Evolutionary conservation across 1,140 invertebrate species (phyloP).

Genomic region (Protaetia brevitarsis): DNA sequence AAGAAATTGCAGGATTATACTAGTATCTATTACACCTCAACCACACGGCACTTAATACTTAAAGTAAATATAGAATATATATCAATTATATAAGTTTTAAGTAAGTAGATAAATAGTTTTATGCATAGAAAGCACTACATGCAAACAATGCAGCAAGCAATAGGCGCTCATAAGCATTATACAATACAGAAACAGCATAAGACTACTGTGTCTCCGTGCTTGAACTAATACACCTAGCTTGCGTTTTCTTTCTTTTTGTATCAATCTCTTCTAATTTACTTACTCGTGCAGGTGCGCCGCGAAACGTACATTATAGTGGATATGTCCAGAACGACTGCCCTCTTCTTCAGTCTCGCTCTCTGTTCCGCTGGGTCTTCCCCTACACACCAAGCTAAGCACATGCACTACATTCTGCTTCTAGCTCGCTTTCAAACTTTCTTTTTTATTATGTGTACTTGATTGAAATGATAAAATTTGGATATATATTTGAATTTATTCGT

Average conservation of each 20-base stretch:
- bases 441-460: neutral
- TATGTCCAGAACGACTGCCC: conserved; percentile 41
- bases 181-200: conserved; percentile 1
- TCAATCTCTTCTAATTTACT: conserved; percentile 50
- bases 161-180: neutral
- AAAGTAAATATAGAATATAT: too few species aligned
- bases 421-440: conserved; percentile 8
- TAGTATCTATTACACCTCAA: too few species aligned
- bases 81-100: too few species aligned
- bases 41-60: too few species aligned
- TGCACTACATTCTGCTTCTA: conserved; percentile 43
- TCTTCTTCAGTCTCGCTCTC: conserved; percentile 56
- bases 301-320: conserved; percentile 43
- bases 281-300: conserved; percentile 52
- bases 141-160: conserved; percentile 3
- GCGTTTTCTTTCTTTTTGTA: conserved; percentile 18
- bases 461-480: neutral
- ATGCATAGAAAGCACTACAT: neutral
- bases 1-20: too few species aligned
- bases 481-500: too few species aligned
- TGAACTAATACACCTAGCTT: neutral
- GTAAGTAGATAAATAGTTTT: neutral
- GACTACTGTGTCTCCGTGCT: neutral
- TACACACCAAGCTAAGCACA: conserved; percentile 51
- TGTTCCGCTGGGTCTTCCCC: conserved; percentile 50